These are phyloP conservation scores for Dorcus hopei DNA, from an alignment of 2,888 invertebrate genomes.

Conservation along the genomic window DNA sequence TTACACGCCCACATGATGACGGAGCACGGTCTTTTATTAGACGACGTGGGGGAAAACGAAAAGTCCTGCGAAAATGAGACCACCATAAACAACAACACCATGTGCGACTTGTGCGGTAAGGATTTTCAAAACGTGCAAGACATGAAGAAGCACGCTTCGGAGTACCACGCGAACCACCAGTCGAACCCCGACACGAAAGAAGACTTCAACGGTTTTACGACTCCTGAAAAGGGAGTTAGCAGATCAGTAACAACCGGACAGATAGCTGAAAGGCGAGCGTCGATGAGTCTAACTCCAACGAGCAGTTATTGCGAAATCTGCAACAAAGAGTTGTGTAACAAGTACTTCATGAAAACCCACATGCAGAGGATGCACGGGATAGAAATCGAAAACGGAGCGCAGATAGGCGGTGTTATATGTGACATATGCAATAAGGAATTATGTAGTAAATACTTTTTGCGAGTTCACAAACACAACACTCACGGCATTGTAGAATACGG, in stretches of 20 bases:
- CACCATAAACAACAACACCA: conserved; percentile 43
- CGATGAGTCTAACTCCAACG: conserved; percentile 64
- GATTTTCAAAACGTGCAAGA: conserved; percentile 58
- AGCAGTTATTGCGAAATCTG: conserved; percentile 96
- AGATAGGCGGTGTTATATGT: conserved; percentile 90
- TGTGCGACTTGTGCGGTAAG: conserved; percentile 49
- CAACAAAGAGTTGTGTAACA: conserved; percentile 98
- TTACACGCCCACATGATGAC: conserved; percentile 67
- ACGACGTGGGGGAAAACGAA: conserved; percentile 46
- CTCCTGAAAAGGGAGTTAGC: conserved; percentile 50
- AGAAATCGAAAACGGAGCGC: conserved; percentile 87
- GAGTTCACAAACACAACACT: conserved; percentile 96
- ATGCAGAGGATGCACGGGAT: conserved; percentile 99
- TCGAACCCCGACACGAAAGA: conserved; percentile 33
- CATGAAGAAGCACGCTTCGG: conserved; percentile 66
- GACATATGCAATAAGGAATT: conserved; percentile 98
- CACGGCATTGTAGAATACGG: conserved; percentile 93
- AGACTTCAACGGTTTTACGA: conserved; percentile 46
- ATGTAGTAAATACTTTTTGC: conserved; percentile 95
- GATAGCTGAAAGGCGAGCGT: conserved; percentile 55
- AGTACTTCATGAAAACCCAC: conserved; percentile 99
- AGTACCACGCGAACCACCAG: conserved; percentile 57
- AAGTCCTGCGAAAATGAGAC: conserved; percentile 40
- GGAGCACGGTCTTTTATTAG: conserved; percentile 60
- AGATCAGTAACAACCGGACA: conserved; percentile 32